phyloP scores from a whole-genome alignment of 2,888 invertebrate species.

The Tipula helvola region DNA sequence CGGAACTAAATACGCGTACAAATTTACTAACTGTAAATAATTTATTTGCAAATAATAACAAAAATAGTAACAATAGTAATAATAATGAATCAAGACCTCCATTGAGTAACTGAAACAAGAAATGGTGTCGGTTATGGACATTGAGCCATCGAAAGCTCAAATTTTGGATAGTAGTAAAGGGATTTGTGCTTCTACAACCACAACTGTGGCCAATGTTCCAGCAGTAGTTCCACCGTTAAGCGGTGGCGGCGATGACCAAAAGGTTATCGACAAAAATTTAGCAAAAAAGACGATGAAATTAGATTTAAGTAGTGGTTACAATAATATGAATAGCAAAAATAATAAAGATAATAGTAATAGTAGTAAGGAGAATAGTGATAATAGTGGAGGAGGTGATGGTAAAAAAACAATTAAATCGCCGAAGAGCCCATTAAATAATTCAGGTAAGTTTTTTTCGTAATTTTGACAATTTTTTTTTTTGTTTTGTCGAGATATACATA shows the following conservation, averaged over 20 bases:
- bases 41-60: background rate
- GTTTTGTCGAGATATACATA: too few relatives aligned
- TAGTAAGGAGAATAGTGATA: conserved; percentile 10
- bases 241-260: background rate
- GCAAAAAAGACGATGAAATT: conserved; percentile 31
- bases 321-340: conserved; percentile 9
- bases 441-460: background rate
- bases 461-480: background rate
- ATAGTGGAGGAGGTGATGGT: conserved; percentile 13
- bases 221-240: background rate
- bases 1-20: background rate
- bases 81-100: conserved; percentile 29
- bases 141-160: background rate
- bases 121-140: conserved; percentile 19
- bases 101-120: conserved; percentile 17
- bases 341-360: conserved; percentile 7
- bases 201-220: background rate
- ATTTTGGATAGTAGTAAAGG: background rate
- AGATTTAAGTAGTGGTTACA: conserved; percentile 22
- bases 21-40: background rate
- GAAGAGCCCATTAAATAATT: background rate
- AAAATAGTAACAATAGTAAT: conserved; percentile 15
- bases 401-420: background rate
- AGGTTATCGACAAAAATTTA: conserved; percentile 23
- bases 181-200: background rate